Base-by-base conservation (phyloP, 2,888 invertebrate genomes). In the Odiellus spinosus region DNA sequence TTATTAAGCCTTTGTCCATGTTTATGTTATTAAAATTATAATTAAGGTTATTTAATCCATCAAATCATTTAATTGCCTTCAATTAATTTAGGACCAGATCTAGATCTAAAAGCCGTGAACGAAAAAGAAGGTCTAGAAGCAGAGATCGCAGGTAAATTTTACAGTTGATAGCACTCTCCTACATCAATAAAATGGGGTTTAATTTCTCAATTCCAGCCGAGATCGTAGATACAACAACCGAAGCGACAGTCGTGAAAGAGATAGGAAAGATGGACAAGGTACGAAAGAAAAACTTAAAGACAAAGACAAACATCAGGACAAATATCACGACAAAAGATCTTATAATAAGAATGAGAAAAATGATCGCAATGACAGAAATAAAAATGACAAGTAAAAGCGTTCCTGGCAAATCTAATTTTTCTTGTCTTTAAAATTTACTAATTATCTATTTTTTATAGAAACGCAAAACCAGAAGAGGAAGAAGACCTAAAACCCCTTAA, bases 401-500 rank as follows among this genome's bases (percentile, higher is more conserved):
- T n/a, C n/a, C n/a, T 34, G 11, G 34, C 1, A 34, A 34, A 34
- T 34, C 1, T 11, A 34, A 34, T 6, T 36, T 36, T 5, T 36
- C 12, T 17, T 15, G 17, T 15, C 12, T 36, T 26, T 26, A 26
- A 26, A 4, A 26, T 17, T 36, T 36, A 12, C 12, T 5, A 36
- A 15, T 15, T 12, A 36, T 26, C 19, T 33, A 41, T 14, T 15
- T 32, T 19, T 21, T 33, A 19, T 44, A 44, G 26, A 44, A 51
- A 45, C 20, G 12, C 43, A 15, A 44, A 54, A 43, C 42, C 70
- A 5, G 68, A 69, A 17, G 67, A 69, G 8, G 60, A 65, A 4
- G 63, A 65, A 17, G 52, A 57, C 5, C 42, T 52, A 32, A 54
- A 53, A 17, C 76, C 74, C 43, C 60, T 63, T 17, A 63, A 63